Conservation (phyloP, 2,888 invertebrate genomes). For the Acanthoscelides obtectus region DNA sequence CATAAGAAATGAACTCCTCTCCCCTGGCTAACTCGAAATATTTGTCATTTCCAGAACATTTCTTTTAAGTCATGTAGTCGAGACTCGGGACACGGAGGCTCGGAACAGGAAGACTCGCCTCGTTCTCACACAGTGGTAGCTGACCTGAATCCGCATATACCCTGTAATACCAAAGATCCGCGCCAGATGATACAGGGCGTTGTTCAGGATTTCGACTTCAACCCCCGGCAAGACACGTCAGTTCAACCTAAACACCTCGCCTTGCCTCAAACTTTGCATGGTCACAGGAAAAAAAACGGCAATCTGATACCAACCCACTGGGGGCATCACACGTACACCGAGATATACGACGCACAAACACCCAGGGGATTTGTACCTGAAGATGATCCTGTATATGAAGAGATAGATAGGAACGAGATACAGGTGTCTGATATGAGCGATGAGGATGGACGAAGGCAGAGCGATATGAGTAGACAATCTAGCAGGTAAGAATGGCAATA, state of each 20-base stretch:
- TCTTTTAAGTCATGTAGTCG: conserved; percentile 75
- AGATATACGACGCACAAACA: conserved; percentile 58
- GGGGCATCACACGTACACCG: conserved; percentile 71
- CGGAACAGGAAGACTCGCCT: conserved; percentile 63
- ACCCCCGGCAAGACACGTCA: conserved; percentile 33
- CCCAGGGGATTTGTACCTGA: conserved; percentile 54
- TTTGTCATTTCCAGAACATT: conserved; percentile 63
- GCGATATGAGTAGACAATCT: conserved; percentile 64
- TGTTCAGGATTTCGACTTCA: conserved; percentile 38
- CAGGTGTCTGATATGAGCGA: conserved; percentile 74
- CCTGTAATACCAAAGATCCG: conserved; percentile 53
- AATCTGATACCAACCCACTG: conserved; percentile 43
- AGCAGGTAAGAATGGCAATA: too few relatives aligned
- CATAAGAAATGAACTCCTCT: neutral
- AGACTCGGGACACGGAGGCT: conserved; percentile 60
- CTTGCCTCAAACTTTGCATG: conserved; percentile 35
- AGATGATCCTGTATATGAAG: conserved; percentile 79
- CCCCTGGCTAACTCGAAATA: neutral
- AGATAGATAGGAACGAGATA: conserved; percentile 69
- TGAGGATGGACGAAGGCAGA: conserved; percentile 70
- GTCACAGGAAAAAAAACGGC: conserved; percentile 39
- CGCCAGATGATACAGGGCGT: conserved; percentile 45
- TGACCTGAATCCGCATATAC: conserved; percentile 51
- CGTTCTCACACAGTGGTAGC: conserved; percentile 53
- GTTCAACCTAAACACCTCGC: conserved; percentile 37